These are phyloP conservation scores for Enteromius argenteus DNA, from an alignment of 2,797 vertebrate species.

Conservation along the genomic window DNA sequence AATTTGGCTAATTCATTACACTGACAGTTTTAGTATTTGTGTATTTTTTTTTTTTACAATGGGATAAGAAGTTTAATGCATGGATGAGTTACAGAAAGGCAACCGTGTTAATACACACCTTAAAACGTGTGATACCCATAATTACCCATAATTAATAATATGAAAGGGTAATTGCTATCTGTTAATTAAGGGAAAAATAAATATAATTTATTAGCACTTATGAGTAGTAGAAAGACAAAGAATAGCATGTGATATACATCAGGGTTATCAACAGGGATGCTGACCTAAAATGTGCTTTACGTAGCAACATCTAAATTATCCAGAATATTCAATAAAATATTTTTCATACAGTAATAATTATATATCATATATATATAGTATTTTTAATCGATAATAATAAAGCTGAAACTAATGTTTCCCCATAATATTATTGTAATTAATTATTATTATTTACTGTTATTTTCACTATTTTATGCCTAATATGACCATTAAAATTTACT, in stretches of 20 bases:
- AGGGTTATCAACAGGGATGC: not conserved
- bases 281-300: not conserved
- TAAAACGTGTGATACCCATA: not conserved
- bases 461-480: too few species aligned
- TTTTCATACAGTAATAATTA: not conserved
- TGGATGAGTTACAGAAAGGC: constrained; percentile 14
- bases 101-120: not conserved
- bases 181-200: constrained; percentile 5
- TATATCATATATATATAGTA: not conserved
- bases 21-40: constrained; percentile 2
- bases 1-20: constrained; percentile 19
- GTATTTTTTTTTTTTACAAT: not conserved
- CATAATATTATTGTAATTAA: not conserved
- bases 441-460: not conserved
- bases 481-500: too few species aligned
- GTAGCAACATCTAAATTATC: not conserved
- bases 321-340: not conserved
- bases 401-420: not conserved
- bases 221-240: not conserved
- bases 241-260: constrained; percentile 2
- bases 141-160: not conserved
- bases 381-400: not conserved
- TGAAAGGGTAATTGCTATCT: not conserved
- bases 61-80: not conserved
- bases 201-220: not conserved